Evolutionary conservation across 2,888 invertebrate genomes (phyloP).

Genomic region (Caenorhabditis virilis): DNA sequence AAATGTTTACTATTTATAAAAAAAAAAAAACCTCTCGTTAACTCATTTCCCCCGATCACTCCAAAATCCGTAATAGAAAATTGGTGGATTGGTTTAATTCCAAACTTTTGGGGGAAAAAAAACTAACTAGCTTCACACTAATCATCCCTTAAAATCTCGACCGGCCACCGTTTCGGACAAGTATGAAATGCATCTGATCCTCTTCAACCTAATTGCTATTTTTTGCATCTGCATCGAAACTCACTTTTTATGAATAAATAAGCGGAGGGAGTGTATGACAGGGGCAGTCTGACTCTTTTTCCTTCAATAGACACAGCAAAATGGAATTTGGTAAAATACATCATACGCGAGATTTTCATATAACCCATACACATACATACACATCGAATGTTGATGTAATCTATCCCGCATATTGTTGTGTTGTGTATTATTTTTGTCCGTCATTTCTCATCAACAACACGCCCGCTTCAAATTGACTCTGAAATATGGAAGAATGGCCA

Average conservation of each 20-base stretch:
- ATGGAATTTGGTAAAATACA: not conserved
- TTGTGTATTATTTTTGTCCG: not conserved
- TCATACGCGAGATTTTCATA: not conserved
- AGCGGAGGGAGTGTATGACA: too few relatives aligned
- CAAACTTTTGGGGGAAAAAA: too few relatives aligned
- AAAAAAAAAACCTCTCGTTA: too few relatives aligned
- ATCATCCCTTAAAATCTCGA: too few relatives aligned
- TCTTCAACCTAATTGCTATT: not conserved
- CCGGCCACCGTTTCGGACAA: not conserved
- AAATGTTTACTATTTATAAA: too few relatives aligned
- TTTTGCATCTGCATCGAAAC: not conserved
- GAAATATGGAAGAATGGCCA: constrained; percentile 15
- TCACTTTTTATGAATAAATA: not conserved
- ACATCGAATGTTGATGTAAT: not conserved
- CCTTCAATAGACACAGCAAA: not conserved
- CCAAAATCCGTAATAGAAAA: too few relatives aligned
- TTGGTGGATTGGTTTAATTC: too few relatives aligned
- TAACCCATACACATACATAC: too few relatives aligned
- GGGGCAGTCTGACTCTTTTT: not conserved
- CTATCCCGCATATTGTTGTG: not conserved
- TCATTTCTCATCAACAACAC: not conserved
- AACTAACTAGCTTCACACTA: too few relatives aligned
- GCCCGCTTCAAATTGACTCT: not conserved
- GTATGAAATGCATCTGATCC: not conserved
- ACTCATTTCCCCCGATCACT: too few relatives aligned